These are phyloP conservation scores for Cassiopea xamachana DNA, from an alignment of 30 jellyfish, hydroid and myxozoan genomes.

Conservation along the genomic window DNA sequence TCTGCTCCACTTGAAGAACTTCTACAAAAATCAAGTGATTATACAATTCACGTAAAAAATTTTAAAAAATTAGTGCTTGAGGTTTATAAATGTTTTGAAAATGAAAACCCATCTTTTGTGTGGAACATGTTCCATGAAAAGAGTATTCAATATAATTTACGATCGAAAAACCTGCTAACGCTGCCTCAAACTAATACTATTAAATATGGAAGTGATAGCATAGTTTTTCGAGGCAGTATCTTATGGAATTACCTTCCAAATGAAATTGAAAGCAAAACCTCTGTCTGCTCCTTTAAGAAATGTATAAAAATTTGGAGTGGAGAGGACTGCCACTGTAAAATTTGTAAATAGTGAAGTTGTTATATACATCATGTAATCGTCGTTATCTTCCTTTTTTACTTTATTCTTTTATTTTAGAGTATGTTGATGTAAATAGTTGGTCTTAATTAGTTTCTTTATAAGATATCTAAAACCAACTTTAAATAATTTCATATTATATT, in stretches of 20 bases:
- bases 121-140: neutral
- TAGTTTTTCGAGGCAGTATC: slow-evolving; percentile 10
- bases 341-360: neutral
- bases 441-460: neutral
- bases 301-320: neutral
- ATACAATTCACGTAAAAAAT: neutral
- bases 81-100: neutral
- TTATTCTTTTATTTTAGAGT: neutral
- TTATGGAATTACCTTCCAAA: neutral
- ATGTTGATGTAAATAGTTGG: neutral
- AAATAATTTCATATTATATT: neutral
- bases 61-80: neutral
- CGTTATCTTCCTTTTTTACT: neutral
- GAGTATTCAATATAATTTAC: neutral
- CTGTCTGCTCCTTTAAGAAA: neutral
- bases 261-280: neutral
- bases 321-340: slow-evolving; percentile 4
- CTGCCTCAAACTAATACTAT: neutral
- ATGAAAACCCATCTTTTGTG: neutral
- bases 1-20: neutral
- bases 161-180: neutral
- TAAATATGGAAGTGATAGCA: neutral
- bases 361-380: neutral
- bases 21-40: neutral
- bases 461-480: neutral